Conservation (phyloP, 1,140 invertebrate species). For the Metopolophium dirhodum region DNA sequence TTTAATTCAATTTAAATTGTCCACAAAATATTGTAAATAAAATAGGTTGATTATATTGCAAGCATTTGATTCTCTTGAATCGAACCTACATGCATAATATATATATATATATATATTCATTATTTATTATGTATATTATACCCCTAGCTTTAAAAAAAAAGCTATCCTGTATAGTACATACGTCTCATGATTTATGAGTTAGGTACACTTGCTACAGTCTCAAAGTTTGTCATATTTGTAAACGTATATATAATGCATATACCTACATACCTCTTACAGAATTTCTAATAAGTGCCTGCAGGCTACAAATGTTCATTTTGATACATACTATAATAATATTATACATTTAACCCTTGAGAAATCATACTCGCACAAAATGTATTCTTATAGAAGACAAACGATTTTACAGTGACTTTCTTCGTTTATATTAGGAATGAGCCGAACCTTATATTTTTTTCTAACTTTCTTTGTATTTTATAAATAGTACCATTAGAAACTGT, state of each 20-base stretch:
- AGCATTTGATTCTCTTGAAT: background rate
- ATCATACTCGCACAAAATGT: background rate
- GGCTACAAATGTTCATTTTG: background rate
- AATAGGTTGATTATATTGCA: background rate
- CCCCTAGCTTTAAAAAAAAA: background rate
- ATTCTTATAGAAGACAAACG: background rate
- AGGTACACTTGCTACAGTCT: background rate
- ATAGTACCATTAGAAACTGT: no score
- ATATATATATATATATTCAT: background rate
- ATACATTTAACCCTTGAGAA: background rate
- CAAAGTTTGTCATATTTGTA: background rate
- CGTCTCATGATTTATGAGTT: background rate
- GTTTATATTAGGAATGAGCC: background rate
- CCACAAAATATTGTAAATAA: background rate
- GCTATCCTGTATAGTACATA: background rate
- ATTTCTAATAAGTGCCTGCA: background rate
- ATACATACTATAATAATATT: background rate
- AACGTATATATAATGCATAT: background rate
- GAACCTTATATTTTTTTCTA: background rate
- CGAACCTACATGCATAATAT: background rate
- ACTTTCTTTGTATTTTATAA: background rate
- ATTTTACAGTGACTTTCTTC: background rate
- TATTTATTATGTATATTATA: background rate
- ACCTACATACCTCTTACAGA: background rate
- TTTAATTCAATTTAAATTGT: background rate